Evolutionary conservation across 2,888 invertebrate species (phyloP), one percentile per base, ranked within the genome.

Genomic region (Dimorphilus gyrociliatus): DNA sequence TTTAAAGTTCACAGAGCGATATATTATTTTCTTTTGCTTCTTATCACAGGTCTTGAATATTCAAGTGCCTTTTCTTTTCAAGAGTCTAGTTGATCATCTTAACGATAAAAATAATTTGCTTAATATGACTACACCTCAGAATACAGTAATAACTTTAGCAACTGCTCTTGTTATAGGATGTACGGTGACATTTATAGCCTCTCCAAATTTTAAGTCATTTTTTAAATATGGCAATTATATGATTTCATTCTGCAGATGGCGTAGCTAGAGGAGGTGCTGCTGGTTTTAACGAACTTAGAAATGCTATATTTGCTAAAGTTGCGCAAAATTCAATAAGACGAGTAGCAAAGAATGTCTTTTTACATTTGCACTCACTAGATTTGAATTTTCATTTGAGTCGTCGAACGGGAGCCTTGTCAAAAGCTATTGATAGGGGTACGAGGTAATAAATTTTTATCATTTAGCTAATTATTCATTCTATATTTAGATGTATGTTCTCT

Each of bases 261-360:
- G 65, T 84, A 36, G 90, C 92, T 1, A 72, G 94, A 42, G 78
- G 78, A 2, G 77, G 84, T 27, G 77, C 92, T 2, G 76, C 86
- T 0, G 80, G 79, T 15, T 85, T 94, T 63, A 94, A 90, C 65
- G 97, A 99, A 67, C 63, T 97, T 13, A 68, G 94, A 19, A 97
- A 94, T 68, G 94, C 94, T 1, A 86, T 97, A 26, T 97, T 97
- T 67, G 90, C 90, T 2, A 78, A 75, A 58, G 97, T 99, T 4
- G 90, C 97, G 0, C 94, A 97, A 56, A 80, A 84, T 64, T 94
- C 94, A 13, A 90, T 99, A 43, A 69, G 94, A 29, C 74, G 75
- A 62, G 79, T 99, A 36, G 88, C 94, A 1, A 78, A 75, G 58
- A 86, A 86, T 60, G 90, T 97, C 19, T 99, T 99, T 63, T 66